These are phyloP conservation scores for Diloba caeruleocephala DNA, from an alignment of 2,888 invertebrate species.

Conservation along the genomic window DNA sequence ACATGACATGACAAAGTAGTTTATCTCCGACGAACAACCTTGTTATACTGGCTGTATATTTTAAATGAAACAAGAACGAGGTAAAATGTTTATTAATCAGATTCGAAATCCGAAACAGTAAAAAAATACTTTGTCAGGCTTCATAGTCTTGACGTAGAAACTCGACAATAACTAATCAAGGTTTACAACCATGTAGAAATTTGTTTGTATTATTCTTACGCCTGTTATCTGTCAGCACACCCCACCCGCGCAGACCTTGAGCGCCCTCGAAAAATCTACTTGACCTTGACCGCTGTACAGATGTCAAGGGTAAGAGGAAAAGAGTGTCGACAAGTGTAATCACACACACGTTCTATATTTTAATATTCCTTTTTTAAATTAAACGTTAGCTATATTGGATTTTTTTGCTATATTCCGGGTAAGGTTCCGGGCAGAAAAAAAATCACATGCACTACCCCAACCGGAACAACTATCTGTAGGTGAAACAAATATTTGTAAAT, in stretches of 20 bases:
- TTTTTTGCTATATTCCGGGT: too few relatives aligned
- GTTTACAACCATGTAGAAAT: neutral
- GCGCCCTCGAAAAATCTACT: constrained; percentile 36
- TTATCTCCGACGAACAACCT: neutral
- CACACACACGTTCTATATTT: too few relatives aligned
- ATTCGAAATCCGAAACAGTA: neutral
- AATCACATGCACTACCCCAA: too few relatives aligned
- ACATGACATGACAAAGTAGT: neutral
- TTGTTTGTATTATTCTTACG: neutral
- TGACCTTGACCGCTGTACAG: constrained; percentile 40
- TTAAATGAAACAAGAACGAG: neutral
- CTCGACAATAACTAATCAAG: too few relatives aligned
- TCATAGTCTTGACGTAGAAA: too few relatives aligned
- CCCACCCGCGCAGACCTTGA: constrained; percentile 31
- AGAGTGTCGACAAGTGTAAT: too few relatives aligned
- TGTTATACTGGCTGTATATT: neutral
- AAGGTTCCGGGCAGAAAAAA: too few relatives aligned
- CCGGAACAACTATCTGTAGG: too few relatives aligned
- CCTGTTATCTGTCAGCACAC: constrained; percentile 31
- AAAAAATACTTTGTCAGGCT: too few relatives aligned
- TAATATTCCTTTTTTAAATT: too few relatives aligned
- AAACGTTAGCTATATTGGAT: too few relatives aligned
- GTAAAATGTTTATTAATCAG: neutral
- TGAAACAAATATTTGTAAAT: too few relatives aligned
- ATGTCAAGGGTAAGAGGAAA: constrained; percentile 20